Evolutionary conservation across 2,113 vertebrate species (phyloP), one percentile per base, ranked within the genome.

Genomic region (Gila orcuttii): DNA sequence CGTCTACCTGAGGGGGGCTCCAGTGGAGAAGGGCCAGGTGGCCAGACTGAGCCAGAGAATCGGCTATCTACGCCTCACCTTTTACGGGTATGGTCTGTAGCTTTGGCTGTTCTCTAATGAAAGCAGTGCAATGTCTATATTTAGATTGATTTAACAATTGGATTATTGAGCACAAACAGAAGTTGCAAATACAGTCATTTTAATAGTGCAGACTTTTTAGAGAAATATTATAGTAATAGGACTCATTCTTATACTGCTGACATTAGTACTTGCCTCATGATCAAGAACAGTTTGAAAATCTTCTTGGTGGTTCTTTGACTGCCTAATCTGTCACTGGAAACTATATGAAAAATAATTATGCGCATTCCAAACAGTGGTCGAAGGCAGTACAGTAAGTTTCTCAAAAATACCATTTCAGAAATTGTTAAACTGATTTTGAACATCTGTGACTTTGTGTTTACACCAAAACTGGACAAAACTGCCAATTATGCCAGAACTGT

Each of bases 31-130:
- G 55, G 98, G 98, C 88, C 96, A 98, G 82, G 50, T 99, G 88
- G 84, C 94, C 73, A 93, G 95, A 84, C 95, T 99, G 23, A 95
- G 95, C 55, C 92, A 96, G 89, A 95, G 97, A 88, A 96, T 98
- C 59, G 98, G 98, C 42, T 99, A 97, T 85, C 95, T 97, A 55
- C 92, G 96, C 50, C 94, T 98, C 82, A 99, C 98, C 1, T 99
- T 98, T 93, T 99, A 99, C 55, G 98, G 97, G 97, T 99, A 90
- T 96, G 95, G 90, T 17, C 5, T 52, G 5, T 15, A 42, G 28
- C 31, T 42, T 59, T 28, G 66, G 15, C 28, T 42, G 9, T 33
- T 23, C 31, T 42, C 10, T 42, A n/a, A 23, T 13, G 31, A 39
- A 36, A 59, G 31, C 21, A 60, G n/a, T 25, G 17, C n/a, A n/a